phyloP scores from a whole-genome alignment of 2,888 invertebrate species.

The Nomada ruficornis region DNA sequence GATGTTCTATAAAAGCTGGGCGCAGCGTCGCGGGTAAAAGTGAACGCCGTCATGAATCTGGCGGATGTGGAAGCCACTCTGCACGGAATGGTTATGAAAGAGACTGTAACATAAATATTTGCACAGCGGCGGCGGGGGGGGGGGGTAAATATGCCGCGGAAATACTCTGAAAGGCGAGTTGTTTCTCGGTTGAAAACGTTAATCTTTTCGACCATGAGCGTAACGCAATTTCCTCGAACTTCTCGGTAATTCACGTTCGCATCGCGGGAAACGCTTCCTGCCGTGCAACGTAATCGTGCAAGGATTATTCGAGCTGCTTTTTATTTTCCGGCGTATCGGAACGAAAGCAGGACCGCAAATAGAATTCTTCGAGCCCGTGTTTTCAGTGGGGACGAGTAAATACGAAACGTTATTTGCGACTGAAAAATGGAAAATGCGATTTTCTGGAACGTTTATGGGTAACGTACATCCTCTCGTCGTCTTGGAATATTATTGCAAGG shows the following conservation, averaged over 20 bases:
- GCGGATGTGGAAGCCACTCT: constrained; percentile 30
- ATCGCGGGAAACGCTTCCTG: background rate
- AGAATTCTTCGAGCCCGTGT: no score
- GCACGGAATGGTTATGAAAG: constrained; percentile 40
- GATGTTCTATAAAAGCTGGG: constrained; percentile 16
- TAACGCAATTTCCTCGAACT: constrained; percentile 24
- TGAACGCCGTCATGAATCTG: constrained; percentile 41
- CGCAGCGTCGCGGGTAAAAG: constrained; percentile 23
- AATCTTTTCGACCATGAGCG: background rate
- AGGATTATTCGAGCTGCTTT: background rate
- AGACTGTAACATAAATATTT: constrained; percentile 45
- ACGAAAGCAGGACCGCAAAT: no score
- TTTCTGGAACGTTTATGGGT: no score
- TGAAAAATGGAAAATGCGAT: no score
- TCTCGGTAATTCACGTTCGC: background rate
- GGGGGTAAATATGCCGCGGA: constrained; percentile 12
- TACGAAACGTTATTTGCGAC: no score
- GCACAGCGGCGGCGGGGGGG: background rate
- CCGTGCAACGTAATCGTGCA: background rate
- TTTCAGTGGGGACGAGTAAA: no score
- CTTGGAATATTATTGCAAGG: no score
- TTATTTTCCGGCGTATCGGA: no score
- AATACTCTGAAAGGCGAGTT: constrained; percentile 12
- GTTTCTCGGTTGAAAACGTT: constrained; percentile 21
- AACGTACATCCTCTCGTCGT: no score